Evolutionary conservation across 2,797 vertebrate genomes (phyloP), one percentile per base, ranked within the genome.

Genomic region (Pachyuromys duprasi): DNA sequence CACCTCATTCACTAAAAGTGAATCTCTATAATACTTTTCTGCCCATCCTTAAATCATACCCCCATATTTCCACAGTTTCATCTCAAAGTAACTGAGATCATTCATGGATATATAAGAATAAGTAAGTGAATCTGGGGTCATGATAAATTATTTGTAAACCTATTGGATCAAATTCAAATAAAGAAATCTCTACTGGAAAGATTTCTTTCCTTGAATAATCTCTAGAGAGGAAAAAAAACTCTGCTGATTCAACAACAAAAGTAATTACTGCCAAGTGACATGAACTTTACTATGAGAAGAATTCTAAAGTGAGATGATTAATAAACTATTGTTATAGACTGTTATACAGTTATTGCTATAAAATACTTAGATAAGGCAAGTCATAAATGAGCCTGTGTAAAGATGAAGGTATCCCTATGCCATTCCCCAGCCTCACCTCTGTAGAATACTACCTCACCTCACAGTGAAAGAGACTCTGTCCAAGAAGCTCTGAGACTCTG

Each of bases 141-240:
- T 72, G 87, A 65, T 36, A 81, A 11, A 33, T 45, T 45, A 31
- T 31, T 75, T 45, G 5, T 24, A 24, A 76, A 60, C 62, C 33
- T 62, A 45, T 42, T 89, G 70, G 57, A 62, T 45, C 55, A 76
- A 78, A 79, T 69, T 83, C 63, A 82, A 74, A 62, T 92, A 8
- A 83, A 74, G 24, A 74, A 88, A 31, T 8, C 36, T 83, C 63
- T n/a, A 36, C 62, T 57, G 55, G 18, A 75, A 20, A 65, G 1
- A 33, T 45, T 72, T 72, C 24, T 81, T 18, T 14, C 17, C 6
- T 74, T 55, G 6, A 55, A 70, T 2, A 87, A 62, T 57, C 49
- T 31, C 55, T 49, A 57, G 36, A 31, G 62, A 31, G 69, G 45
- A 49, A 49, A 55, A 79, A 65, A 4, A 5, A 65, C 9, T 76